Base-by-base conservation (phyloP, 23 tunicate genomes). In the Halocynthia aurantium region DNA sequence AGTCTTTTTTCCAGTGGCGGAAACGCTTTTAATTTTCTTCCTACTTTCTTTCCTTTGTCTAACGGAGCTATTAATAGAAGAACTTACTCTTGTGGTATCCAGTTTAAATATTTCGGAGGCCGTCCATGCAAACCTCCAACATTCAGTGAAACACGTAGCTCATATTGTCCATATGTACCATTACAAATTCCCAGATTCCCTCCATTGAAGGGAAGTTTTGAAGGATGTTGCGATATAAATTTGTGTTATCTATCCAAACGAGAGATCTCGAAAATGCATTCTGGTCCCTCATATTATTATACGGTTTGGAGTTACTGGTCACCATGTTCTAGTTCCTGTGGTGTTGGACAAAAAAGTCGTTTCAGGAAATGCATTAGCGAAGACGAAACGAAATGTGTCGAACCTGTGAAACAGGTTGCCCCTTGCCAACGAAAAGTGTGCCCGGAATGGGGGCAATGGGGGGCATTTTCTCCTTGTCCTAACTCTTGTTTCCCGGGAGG, bases 161-260 rank as follows among this genome's bases (percentile, higher is more conserved):
- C 44, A 8, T 84, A 76, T 6, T 92, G 98, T 67, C 98, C 90
- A 7, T 92, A 72, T 54, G 53, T 60, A 7, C 20, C 62, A 7
- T 7, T 86, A 8, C 53, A 22, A 7, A 77, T 91, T 82, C 85
- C 92, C 5, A 53, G 70, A 22, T 63, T 82, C 71, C 87, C 92
- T 7, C 79, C 78, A 8, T 63, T 92, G 8, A 82, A 56, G 8
- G 98, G 98, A 18, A 82, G 85, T 19, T 86, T 86, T 78, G 88
- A 82, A 50, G 92, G 92, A 50, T 92, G 98, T 55, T 92, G 98
- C 65, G 98, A 92, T 6, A 72, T 67, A 8, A 77, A 85, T n/a
- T 68, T 75, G 44, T 92, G 98, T 67, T 92, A 82, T 75, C 61
- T 86, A 6, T 92, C 98, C 7, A 71, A 73, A 73, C 22, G 62